These are phyloP conservation scores for Eulemur albifrons DNA, from an alignment of 2,797 vertebrate species.

Conservation along the genomic window DNA sequence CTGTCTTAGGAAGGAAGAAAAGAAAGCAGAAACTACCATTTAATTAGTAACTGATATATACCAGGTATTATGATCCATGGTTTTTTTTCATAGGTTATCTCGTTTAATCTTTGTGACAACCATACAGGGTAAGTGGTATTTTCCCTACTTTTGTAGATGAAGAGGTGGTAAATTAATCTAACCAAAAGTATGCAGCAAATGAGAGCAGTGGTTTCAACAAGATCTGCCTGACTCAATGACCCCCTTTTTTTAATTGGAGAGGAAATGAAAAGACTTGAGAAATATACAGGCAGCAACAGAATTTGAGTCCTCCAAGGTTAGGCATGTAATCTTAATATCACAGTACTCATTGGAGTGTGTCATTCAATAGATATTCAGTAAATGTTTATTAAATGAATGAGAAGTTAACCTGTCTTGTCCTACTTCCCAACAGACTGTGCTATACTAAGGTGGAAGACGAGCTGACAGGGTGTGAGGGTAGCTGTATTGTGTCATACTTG, in stretches of 20 bases:
- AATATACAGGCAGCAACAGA: not conserved
- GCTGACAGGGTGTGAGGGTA: no score
- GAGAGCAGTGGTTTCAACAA: not conserved
- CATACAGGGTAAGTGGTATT: not conserved
- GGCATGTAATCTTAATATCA: not conserved
- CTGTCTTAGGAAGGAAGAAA: not conserved
- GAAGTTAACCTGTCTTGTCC: not conserved
- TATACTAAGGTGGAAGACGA: not conserved
- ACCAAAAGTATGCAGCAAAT: not conserved
- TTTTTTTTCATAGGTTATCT: not conserved
- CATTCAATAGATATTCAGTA: not conserved
- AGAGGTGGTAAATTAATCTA: not conserved
- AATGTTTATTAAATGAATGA: conserved; percentile 1
- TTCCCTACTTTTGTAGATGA: not conserved
- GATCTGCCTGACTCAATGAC: not conserved
- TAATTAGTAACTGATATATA: not conserved
- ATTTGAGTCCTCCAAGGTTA: conserved; percentile 1
- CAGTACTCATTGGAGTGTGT: not conserved
- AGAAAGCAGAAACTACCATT: not conserved
- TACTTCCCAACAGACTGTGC: not conserved
- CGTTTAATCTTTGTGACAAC: not conserved
- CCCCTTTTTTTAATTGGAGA: not conserved
- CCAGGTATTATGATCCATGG: not conserved
- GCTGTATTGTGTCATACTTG: not conserved
- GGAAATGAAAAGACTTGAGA: not conserved